Conservation (phyloP, 2,797 vertebrate genomes). For the Amniataba percoides region DNA sequence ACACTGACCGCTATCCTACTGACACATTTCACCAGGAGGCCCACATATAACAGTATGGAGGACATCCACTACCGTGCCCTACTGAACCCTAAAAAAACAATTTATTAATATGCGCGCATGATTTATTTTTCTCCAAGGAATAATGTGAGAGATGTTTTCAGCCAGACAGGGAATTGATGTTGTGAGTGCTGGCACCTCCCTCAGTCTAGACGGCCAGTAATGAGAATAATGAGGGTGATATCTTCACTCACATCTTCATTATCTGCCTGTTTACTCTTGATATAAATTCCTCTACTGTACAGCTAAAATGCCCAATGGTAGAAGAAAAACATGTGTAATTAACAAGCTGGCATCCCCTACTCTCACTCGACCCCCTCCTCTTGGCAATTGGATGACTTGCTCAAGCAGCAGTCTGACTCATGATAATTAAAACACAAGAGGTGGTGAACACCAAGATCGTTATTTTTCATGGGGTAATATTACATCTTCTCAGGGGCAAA, state of each 20-base stretch:
- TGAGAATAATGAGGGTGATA: slow-evolving; percentile 38
- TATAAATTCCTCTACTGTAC: slow-evolving; percentile 26
- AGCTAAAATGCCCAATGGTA: slow-evolving; percentile 11
- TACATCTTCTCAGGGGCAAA: slow-evolving; percentile 42
- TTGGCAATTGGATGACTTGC: slow-evolving; percentile 42
- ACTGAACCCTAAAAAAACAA: slow-evolving; percentile 32
- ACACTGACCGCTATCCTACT: slow-evolving; percentile 40
- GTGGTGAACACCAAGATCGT: slow-evolving; percentile 28
- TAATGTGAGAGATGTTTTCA: slow-evolving; percentile 36
- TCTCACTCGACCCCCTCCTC: background rate
- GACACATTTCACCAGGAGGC: slow-evolving; percentile 42
- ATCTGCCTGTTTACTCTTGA: slow-evolving; percentile 41
- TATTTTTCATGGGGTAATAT: slow-evolving; percentile 51
- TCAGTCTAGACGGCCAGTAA: slow-evolving; percentile 53
- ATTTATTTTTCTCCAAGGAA: slow-evolving; percentile 35
- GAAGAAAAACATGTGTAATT: slow-evolving; percentile 44
- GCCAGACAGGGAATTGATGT: slow-evolving; percentile 9
- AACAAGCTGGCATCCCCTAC: slow-evolving; percentile 15
- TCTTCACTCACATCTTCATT: slow-evolving; percentile 51
- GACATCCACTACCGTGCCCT: slow-evolving; percentile 17
- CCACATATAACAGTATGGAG: slow-evolving; percentile 32
- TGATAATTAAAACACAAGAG: slow-evolving; percentile 50
- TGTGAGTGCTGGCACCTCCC: slow-evolving; percentile 40
- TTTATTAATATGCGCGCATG: slow-evolving; percentile 42
- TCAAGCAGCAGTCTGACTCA: slow-evolving; percentile 51